Evolutionary conservation across 2,113 vertebrate genomes (phyloP), one percentile per base, ranked within the genome.

Genomic region (Chamaetylas fuelleborni): DNA sequence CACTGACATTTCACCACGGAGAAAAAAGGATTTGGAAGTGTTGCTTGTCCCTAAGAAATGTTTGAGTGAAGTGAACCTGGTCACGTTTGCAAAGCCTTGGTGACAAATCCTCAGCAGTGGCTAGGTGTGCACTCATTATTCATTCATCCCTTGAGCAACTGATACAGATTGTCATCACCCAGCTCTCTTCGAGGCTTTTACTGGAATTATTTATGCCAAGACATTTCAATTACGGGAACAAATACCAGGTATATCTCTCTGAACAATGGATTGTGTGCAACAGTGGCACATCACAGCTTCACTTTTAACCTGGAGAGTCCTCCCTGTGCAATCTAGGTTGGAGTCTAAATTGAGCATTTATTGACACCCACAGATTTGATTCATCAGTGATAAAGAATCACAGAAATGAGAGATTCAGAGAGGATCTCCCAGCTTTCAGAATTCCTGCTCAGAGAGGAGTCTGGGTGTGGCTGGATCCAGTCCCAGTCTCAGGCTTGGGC

Each of bases 1-100:
- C 4, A 3, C 7, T 62, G 79, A 34, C 71, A 67, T 81, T 73
- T 65, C 58, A 48, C 9, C 1, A 1, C 2, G 2, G 3, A 77
- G 38, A 12, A 47, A 43, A 43, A 47, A 45, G 20, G 18, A 34
- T 57, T 19, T 17, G 65, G 88, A 58, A 78, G 29, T 25, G 26
- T 19, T 64, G 18, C 31, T 33, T 76, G 36, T 60, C 29, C n/a
- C 16, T 24, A 7, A 61, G 70, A 81, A 64, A 45, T 3, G 22
- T 23, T n/a, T 6, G 24, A 38, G 31, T 25, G 28, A 25, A 67
- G 13, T 31, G 38, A 54, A 71, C 1, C 8, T 0, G 1, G 4
- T 6, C 1, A 2, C 16, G 48, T 17, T 64, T 36, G 36, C 43
- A 40, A n/a, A 76, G 25, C 28, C 33, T 38, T 4, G 25, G 53